Evolutionary conservation across 2,797 vertebrate genomes (phyloP), one percentile per base, ranked within the genome.

Genomic region (Micromesistius poutassou): DNA sequence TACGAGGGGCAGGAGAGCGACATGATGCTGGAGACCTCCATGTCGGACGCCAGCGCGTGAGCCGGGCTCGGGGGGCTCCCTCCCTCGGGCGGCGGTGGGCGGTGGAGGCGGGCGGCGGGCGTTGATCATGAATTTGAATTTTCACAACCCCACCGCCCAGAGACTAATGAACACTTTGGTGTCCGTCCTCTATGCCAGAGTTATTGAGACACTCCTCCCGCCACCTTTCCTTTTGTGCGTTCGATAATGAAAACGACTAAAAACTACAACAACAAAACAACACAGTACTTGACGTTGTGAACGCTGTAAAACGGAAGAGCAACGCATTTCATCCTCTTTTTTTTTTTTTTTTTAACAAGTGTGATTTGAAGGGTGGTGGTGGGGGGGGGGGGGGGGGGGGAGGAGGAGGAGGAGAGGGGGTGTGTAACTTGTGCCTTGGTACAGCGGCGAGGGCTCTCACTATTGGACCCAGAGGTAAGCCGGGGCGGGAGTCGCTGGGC

Each of bases 11-110:
- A 97, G 5, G 97, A 99, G 92, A 99, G 95, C 33, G 97, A 99
- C 84, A 96, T 99, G 95, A 98, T 98, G 96, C 91, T 99, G 85
- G 97, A 99, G 91, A 98, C 97, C 0, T 94, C 96, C 5, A 95
- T 99, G 95, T 99, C 98, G 30, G 98, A 99, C 93, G 96, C 97
- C 70, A 99, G 97, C 87, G 97, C 96, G 16, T 99, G 96, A 98
- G 90, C 73, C 76, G 30, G 7, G 30, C 50, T 68, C 46, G 28
- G n/a, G 68, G n/a, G n/a, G n/a, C n/a, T n/a, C n/a, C 2, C 78
- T 75, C 30, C 55, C 77, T 6, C 78, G 0, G 62, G 25, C 1
- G n/a, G 62, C 2, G 62, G 62, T 9, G 25, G 25, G n/a, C 6
- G 25, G 8, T n/a, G n/a, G n/a, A n/a, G n/a, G n/a, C n/a, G n/a